Evolutionary conservation across 2,797 vertebrate species (phyloP), one percentile per base, ranked within the genome.

Genomic region (Sebastes vulpes): DNA sequence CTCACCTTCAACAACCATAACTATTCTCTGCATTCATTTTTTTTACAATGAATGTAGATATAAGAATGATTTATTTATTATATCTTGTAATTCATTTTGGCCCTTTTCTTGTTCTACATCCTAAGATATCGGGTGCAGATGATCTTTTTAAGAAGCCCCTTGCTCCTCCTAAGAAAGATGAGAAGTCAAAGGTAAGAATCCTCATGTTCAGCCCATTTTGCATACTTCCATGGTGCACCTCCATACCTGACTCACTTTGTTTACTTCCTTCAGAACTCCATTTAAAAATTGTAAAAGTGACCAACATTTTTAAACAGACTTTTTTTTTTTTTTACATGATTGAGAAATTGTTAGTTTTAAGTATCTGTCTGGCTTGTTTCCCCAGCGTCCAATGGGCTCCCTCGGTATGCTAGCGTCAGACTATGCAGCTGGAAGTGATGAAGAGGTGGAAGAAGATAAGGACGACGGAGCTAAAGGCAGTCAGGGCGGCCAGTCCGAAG

Each of bases 81-180:
- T 9, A 29, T 50, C 1, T 63, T 60, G 2, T 57, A 10, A 58
- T 61, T 0, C 2, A 10, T 52, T 59, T 65, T 59, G 11, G 1
- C 53, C 3, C 0, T n/a, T 1, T 63, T 50, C 18, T 89, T 11
- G 56, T 20, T 81, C 26, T 70, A 7, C 20, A 9, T 64, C 6
- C 67, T 10, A 69, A 97, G 96, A 94, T 92, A 31, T 80, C 94
- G 12, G 91, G 93, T 60, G 91, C 91, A 54, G 98, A 99, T 68
- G 98, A 99, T 10, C 96, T 98, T 70, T 99, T 99, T 90, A 99
- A 99, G 95, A 99, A 98, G 77, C 98, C 98, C 18, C 91, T 99
- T 38, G 97, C 98, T 84, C 98, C 98, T 25, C 87, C 91, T 6
- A 95, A 97, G 84, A 97, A 96, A 93, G 98, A 99, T 31, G 98